Conservation (phyloP, 2,797 vertebrate genomes). For the Sebastes matsubarae region DNA sequence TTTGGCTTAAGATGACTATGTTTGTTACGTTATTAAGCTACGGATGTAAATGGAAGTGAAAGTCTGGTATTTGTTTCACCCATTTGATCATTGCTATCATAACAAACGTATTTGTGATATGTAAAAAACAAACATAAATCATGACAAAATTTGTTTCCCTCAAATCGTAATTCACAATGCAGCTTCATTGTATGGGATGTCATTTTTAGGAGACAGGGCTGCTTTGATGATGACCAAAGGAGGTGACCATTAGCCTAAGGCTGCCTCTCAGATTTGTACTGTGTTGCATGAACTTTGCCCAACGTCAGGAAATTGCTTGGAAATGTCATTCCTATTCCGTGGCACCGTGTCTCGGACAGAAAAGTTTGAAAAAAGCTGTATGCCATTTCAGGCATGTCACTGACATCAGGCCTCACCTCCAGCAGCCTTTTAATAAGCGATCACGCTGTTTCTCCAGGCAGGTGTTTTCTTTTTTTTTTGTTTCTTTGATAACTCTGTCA, state of each 20-base stretch:
- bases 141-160: not conserved
- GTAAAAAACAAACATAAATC: not conserved
- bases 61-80: not conserved
- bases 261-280: conserved; percentile 60
- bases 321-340: conserved; percentile 78
- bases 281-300: conserved; percentile 75
- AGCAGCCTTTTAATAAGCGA: conserved; percentile 66
- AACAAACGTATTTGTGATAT: no score
- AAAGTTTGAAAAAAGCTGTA: conserved; percentile 56
- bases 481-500: conserved; percentile 81
- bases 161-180: not conserved
- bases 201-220: not conserved
- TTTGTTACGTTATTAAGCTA: no score
- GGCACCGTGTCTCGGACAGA: conserved; percentile 40
- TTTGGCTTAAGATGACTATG: no score
- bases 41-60: not conserved
- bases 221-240: conserved; percentile 40
- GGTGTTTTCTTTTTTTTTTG: conserved; percentile 42
- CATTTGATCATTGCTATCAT: not conserved
- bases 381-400: conserved; percentile 72
- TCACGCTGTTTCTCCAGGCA: conserved; percentile 53
- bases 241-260: conserved; percentile 70
- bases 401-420: conserved; percentile 67
- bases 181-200: not conserved
- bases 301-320: conserved; percentile 75